Conservation (phyloP, 2,113 vertebrate genomes). For the Gopherus evgoodei region DNA sequence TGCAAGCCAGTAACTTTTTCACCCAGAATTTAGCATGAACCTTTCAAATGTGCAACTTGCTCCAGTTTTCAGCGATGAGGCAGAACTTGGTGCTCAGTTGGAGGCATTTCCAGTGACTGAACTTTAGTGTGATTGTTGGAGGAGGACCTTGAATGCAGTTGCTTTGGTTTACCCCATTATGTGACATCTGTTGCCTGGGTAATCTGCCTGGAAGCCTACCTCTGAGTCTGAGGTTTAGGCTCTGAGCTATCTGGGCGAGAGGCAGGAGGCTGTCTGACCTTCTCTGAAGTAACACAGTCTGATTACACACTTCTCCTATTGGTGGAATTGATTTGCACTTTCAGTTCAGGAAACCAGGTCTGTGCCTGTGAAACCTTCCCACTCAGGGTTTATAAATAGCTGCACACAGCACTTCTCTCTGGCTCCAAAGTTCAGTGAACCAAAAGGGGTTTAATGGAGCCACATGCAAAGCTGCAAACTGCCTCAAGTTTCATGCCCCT, state of each 20-base stretch:
- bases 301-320: background rate
- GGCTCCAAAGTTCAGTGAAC: background rate
- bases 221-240: background rate
- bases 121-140: background rate
- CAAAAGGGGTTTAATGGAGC: background rate
- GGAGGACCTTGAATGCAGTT: background rate
- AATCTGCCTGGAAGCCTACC: background rate
- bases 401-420: background rate
- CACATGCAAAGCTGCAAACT: fast-evolving
- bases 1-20: background rate
- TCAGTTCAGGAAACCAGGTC: background rate
- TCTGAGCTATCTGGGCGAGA: background rate
- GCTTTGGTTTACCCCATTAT: background rate
- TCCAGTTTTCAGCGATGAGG: background rate
- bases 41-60: background rate
- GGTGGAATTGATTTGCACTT: background rate
- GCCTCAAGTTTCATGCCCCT: fast-evolving
- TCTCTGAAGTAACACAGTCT: background rate
- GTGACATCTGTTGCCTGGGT: background rate
- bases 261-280: background rate
- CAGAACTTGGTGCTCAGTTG: background rate
- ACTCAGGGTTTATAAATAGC: background rate
- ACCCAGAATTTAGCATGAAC: background rate
- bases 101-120: background rate
- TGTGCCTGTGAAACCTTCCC: background rate